Conservation (phyloP, 2,888 invertebrate genomes). For the Tetrapedia diversipes region DNA sequence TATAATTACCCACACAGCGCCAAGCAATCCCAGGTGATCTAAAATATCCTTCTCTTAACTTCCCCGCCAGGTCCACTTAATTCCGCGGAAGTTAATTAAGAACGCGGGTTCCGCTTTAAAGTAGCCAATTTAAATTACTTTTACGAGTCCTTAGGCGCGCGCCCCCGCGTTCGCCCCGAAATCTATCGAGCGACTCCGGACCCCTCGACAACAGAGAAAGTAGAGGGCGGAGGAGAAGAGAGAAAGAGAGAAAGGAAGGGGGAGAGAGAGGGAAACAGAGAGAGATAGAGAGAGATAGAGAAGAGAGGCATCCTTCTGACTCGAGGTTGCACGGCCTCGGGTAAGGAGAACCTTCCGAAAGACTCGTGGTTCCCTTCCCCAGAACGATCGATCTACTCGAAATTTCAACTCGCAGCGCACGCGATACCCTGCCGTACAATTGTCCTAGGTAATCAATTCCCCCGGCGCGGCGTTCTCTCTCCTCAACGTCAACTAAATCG, state of each 20-base stretch:
- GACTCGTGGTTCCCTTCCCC: not conserved
- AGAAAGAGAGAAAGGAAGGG: not conserved
- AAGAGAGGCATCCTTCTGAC: slow-evolving; percentile 13
- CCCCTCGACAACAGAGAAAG: not conserved
- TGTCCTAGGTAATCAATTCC: slow-evolving; percentile 53
- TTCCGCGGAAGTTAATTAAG: slow-evolving; percentile 60
- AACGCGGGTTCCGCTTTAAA: slow-evolving; percentile 54
- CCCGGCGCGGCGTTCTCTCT: slow-evolving; percentile 20
- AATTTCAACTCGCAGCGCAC: slow-evolving; percentile 48
- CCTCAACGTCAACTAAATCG: slow-evolving; percentile 46
- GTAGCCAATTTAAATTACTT: slow-evolving; percentile 62
- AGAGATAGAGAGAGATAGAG: too few species aligned
- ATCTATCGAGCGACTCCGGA: slow-evolving; percentile 41
- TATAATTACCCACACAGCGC: slow-evolving; percentile 53
- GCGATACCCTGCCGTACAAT: slow-evolving; percentile 51
- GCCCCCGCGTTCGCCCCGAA: slow-evolving; percentile 36
- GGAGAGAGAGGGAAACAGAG: not conserved
- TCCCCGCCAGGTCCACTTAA: slow-evolving; percentile 59
- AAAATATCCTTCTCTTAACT: slow-evolving; percentile 60
- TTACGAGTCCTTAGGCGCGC: slow-evolving; percentile 58
- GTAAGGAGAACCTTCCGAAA: slow-evolving; percentile 16
- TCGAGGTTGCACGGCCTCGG: slow-evolving; percentile 4
- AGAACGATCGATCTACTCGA: slow-evolving; percentile 43
- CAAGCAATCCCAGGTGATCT: slow-evolving; percentile 55
- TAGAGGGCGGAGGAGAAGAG: not conserved